phyloP scores from a whole-genome alignment of 92 coral and sea anemone species.

The Actinostola sp. region DNA sequence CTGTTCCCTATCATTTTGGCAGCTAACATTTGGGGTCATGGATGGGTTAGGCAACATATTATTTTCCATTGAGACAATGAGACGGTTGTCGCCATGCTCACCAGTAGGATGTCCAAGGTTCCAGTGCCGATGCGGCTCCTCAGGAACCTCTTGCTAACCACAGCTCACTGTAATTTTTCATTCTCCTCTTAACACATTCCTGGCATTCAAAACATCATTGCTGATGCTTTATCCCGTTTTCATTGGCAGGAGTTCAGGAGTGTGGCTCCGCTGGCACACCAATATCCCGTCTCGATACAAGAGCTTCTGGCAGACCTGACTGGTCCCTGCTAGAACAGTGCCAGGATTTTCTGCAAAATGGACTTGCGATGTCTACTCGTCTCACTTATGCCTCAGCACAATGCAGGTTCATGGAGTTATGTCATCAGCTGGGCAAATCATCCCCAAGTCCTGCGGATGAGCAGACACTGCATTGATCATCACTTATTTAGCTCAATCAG shows the following conservation, averaged over 20 bases:
- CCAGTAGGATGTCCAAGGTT: constrained; percentile 34
- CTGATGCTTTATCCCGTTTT: constrained; percentile 63
- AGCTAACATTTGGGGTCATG: constrained; percentile 43
- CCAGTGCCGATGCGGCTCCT: constrained; percentile 39
- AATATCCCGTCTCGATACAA: neutral
- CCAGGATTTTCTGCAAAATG: constrained; percentile 4
- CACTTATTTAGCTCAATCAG: neutral
- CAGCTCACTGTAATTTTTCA: constrained; percentile 31
- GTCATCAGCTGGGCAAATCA: too few species aligned
- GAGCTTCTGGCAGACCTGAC: too few species aligned
- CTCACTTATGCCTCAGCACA: constrained; percentile 16
- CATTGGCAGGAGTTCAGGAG: constrained; percentile 22
- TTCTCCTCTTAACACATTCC: constrained; percentile 52
- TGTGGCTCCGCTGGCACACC: neutral
- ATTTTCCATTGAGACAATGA: constrained; percentile 41
- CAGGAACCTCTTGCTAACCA: constrained; percentile 27
- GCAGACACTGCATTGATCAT: too few species aligned
- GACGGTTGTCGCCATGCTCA: constrained; percentile 50
- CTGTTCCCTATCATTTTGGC: constrained; percentile 47
- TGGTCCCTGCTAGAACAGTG: too few species aligned
- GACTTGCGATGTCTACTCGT: constrained; percentile 23
- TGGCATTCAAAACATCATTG: constrained; percentile 35
- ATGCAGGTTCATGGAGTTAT: neutral
- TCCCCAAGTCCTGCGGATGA: too few species aligned
- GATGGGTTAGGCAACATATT: constrained; percentile 29